These are phyloP conservation scores for Cathartes aura DNA, from an alignment of 2,113 vertebrate genomes.

Conservation along the genomic window DNA sequence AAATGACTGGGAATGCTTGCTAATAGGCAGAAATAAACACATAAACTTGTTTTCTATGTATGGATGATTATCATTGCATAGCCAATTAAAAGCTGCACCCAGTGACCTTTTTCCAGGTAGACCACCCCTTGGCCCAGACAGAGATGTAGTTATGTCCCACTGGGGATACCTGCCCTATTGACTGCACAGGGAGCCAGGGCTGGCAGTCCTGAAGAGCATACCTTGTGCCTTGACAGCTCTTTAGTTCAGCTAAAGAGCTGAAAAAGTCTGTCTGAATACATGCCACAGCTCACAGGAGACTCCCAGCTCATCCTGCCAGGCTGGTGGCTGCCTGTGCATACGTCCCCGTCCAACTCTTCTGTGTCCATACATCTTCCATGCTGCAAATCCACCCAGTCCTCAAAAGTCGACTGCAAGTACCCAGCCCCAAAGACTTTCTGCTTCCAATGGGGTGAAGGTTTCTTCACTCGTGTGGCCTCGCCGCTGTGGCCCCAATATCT, in stretches of 20 bases:
- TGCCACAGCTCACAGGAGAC: not conserved
- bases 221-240: not conserved
- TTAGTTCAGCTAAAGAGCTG: not conserved
- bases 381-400: not conserved
- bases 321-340: not conserved
- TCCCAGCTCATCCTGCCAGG: not conserved
- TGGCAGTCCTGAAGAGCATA: not conserved
- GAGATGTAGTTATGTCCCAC: not conserved
- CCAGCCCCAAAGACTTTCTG: not conserved
- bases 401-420: not conserved
- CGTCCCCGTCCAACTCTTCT: too few relatives aligned
- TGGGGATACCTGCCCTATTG: not conserved
- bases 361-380: not conserved
- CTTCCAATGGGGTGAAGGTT: not conserved
- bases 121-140: not conserved
- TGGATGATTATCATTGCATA: not conserved
- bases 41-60: not conserved
- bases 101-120: not conserved
- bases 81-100: not conserved
- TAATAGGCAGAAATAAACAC: not conserved
- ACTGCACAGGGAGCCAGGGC: not conserved
- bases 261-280: not conserved
- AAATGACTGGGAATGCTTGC: not conserved
- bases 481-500: not conserved
- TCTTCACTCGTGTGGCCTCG: not conserved